phyloP scores from a whole-genome alignment of 1,140 invertebrate genomes.

The Saccostrea glomerata region DNA sequence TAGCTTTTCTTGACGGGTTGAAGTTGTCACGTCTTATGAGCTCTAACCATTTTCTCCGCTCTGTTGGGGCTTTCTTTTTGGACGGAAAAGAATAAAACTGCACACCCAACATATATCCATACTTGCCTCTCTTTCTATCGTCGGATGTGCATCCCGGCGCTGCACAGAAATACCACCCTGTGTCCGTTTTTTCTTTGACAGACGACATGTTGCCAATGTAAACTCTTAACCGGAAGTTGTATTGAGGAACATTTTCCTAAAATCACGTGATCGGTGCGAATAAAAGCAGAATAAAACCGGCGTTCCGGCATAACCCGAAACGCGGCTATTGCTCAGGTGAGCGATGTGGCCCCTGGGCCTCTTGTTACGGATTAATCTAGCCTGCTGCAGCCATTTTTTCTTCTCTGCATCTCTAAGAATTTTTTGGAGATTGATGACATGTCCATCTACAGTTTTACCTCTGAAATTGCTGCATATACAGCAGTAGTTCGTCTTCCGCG shows the following conservation, averaged over 20 bases:
- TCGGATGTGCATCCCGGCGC: slow-evolving; percentile 34
- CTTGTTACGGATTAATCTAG: too few relatives aligned
- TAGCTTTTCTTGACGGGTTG: too few relatives aligned
- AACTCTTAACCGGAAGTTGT: slow-evolving; percentile 19
- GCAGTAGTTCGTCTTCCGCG: too few relatives aligned
- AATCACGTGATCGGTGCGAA: not conserved
- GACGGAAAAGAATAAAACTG: slow-evolving; percentile 42
- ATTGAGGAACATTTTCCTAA: not conserved
- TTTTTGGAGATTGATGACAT: too few relatives aligned
- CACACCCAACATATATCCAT: slow-evolving; percentile 45
- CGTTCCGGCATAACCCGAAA: not conserved
- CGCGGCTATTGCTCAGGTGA: not conserved
- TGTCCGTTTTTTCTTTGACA: not conserved
- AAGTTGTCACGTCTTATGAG: not conserved
- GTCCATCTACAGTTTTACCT: too few relatives aligned
- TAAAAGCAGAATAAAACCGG: slow-evolving; percentile 23
- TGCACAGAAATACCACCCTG: slow-evolving; percentile 29
- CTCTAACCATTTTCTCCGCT: slow-evolving; percentile 39
- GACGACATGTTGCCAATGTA: slow-evolving; percentile 6
- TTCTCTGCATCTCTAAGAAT: too few relatives aligned
- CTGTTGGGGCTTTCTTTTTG: slow-evolving; percentile 7
- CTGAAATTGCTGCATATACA: too few relatives aligned
- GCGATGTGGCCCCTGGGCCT: too few relatives aligned
- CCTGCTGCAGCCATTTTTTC: too few relatives aligned
- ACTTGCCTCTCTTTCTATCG: slow-evolving; percentile 42